phyloP scores from a whole-genome alignment of 2,888 invertebrate species.

The Petrolisthes manimaculis region DNA sequence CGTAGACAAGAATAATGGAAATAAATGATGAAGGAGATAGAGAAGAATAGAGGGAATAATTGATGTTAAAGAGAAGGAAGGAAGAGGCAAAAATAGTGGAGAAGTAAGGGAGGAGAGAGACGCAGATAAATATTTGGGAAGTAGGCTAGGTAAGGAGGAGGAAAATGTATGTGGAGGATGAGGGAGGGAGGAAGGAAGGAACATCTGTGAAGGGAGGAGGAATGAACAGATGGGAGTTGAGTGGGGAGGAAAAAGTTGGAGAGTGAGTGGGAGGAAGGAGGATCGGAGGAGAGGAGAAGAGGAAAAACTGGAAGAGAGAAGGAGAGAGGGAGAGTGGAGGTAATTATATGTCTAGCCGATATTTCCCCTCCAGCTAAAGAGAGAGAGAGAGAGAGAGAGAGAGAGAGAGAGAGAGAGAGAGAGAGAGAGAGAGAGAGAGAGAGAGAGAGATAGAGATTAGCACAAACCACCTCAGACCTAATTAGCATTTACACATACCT shows the following conservation, averaged over 20 bases:
- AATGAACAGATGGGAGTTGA: neutral
- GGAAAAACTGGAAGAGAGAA: neutral
- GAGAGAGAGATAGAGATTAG: neutral
- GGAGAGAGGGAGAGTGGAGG: neutral
- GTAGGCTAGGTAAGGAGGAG: neutral
- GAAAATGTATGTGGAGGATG: neutral
- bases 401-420: slow-evolving; percentile 1
- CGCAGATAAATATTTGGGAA: neutral
- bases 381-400: slow-evolving; percentile 1
- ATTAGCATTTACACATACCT: no score
- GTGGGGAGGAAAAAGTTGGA: neutral
- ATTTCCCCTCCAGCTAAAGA: neutral
- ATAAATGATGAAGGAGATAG: neutral
- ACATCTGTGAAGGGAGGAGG: neutral
- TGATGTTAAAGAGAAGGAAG: neutral
- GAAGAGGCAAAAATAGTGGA: neutral
- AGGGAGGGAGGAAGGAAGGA: neutral
- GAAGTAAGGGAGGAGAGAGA: neutral
- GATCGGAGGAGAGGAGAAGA: neutral
- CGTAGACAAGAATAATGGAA: neutral
- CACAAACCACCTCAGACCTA: no score
- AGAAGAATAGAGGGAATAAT: neutral
- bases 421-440: slow-evolving; percentile 1
- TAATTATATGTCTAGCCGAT: no score
- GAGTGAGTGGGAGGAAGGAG: neutral